phyloP scores from a whole-genome alignment of 2,797 vertebrate genomes.

The Hoplostethus atlanticus region DNA sequence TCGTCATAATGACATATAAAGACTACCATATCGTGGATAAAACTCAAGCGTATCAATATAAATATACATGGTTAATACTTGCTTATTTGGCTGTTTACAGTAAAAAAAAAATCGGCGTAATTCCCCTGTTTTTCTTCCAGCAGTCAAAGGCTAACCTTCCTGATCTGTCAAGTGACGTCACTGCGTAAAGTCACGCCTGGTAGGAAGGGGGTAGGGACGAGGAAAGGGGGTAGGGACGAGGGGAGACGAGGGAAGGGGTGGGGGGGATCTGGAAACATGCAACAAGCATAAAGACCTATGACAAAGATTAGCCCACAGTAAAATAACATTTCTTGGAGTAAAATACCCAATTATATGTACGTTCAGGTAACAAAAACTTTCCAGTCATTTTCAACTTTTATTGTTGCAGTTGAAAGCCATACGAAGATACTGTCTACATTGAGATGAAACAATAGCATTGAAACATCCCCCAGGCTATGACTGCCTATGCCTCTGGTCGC shows the following conservation, averaged over 20 bases:
- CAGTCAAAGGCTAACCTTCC: slow-evolving; percentile 40
- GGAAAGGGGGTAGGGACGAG: too few species aligned
- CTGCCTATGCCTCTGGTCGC: not conserved
- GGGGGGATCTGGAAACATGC: not conserved
- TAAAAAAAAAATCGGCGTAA: slow-evolving; percentile 23
- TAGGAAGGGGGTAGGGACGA: not conserved
- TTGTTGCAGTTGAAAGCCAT: too few species aligned
- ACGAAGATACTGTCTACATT: too few species aligned
- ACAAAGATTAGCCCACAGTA: too few species aligned
- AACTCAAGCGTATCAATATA: not conserved
- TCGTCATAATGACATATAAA: rapidly evolving
- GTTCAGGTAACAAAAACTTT: too few species aligned
- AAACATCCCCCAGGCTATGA: not conserved
- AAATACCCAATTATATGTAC: too few species aligned
- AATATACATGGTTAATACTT: slow-evolving; percentile 46
- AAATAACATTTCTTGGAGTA: too few species aligned
- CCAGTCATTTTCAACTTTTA: too few species aligned
- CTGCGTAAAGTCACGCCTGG: not conserved
- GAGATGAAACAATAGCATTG: too few species aligned
- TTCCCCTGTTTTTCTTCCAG: slow-evolving; percentile 37
- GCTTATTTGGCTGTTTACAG: slow-evolving; percentile 35
- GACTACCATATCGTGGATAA: not conserved
- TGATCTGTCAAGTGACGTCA: slow-evolving; percentile 26
- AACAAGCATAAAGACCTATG: not conserved
- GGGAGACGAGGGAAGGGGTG: too few species aligned